Conservation (phyloP, 30 jellyfish, hydroid and myxozoan genomes). For the Mastigias papua region DNA sequence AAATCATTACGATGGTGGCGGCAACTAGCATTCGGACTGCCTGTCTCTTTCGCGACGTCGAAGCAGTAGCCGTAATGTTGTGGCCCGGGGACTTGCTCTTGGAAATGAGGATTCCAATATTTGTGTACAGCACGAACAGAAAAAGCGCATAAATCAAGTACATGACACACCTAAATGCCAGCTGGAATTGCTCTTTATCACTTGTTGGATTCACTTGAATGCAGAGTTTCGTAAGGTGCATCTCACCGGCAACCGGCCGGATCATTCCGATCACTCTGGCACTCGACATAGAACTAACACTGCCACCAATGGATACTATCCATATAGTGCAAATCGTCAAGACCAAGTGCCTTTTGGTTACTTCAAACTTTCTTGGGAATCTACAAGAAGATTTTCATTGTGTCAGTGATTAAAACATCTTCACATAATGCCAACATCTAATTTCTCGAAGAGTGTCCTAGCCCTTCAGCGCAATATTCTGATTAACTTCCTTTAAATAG, state of each 20-base stretch:
- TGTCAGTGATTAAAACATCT: too few species aligned
- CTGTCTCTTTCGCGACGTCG: constrained; percentile 61
- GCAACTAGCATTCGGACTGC: constrained; percentile 72
- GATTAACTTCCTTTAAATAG: too few species aligned
- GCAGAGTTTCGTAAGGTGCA: constrained; percentile 56
- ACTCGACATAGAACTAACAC: constrained; percentile 52
- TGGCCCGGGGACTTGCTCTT: constrained; percentile 47
- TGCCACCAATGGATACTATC: constrained; percentile 57
- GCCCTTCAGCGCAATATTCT: too few species aligned
- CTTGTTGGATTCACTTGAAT: constrained; percentile 49
- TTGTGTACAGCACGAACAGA: constrained; percentile 52
- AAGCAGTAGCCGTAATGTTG: background rate
- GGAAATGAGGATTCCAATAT: constrained; percentile 17
- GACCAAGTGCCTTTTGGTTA: constrained; percentile 41
- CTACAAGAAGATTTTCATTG: constrained; percentile 14
- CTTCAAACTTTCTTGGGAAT: constrained; percentile 32
- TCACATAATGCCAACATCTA: too few species aligned
- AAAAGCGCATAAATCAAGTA: constrained; percentile 41
- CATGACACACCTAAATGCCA: constrained; percentile 43
- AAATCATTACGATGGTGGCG: constrained; percentile 55
- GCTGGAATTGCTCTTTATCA: constrained; percentile 37
- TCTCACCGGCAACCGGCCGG: constrained; percentile 61
- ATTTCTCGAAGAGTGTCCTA: too few species aligned
- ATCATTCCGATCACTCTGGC: constrained; percentile 64
- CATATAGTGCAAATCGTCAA: constrained; percentile 42